Base-by-base conservation (phyloP, 2,888 invertebrate species). In the Phortica okadai region DNA sequence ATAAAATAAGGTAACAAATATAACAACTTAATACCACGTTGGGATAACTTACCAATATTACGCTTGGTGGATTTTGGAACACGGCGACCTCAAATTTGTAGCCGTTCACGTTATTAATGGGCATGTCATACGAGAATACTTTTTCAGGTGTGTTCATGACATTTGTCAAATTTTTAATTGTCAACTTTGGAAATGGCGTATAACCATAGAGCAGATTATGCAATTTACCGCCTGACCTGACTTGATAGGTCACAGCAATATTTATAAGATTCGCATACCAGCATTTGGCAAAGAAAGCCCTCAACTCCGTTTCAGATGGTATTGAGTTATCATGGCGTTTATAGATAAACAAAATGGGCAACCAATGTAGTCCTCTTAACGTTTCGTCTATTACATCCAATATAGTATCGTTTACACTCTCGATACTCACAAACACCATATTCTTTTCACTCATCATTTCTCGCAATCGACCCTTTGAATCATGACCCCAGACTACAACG, bases 131-230 rank as follows among this genome's bases (percentile, higher is more conserved):
- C 11, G 14, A n/a, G n/a, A 41, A 33, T 14, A 21, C 41, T 41
- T 41, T 33, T 11, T 66, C 14, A 41, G n/a, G 6, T 16, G 14
- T 66, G 10, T 62, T 11, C 3, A 62, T 62, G 10, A 21, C 16
- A 25, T 62, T 25, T 21, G 10, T 66, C 8, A 66, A 41, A 14
- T 66, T 41, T 4, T 10, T 33, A 1, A 66, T 5, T 0, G 33
- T 66, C 16, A 66, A 6, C 6, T 1, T 33, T 41, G 66, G 66
- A 66, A 66, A 66, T n/a, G 66, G 66, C 14, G 66, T 66, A 14
- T 66, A 66, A n/a, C 66, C 16, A 66, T 41, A 66, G 14, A 66
- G n/a, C 8, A 62, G 25, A 5, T 25, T 25, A 7, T 62, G 6
- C 6, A 50, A 8, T 62, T 62, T 8, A 62, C 21, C 6, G 1